Percentiles rank a stretch among this genome's conserved stretches.
These are phyloP conservation scores for Rhinopomastus cyanomelas DNA, from an alignment of 2,113 vertebrate genomes.

Conservation along the genomic window DNA sequence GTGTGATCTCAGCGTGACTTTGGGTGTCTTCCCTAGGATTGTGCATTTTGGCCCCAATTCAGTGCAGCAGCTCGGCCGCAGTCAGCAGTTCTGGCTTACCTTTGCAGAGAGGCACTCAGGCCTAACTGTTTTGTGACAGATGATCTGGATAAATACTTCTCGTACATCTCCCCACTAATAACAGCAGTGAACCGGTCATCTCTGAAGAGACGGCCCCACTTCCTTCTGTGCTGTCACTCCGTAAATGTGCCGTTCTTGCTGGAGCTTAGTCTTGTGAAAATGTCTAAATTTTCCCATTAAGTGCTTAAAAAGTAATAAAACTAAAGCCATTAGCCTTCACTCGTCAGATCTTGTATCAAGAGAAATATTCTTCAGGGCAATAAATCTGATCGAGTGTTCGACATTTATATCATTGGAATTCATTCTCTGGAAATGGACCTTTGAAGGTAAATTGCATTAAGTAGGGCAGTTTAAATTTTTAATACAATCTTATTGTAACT, in stretches of 20 bases:
- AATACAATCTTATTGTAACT: slow-evolving; percentile 91
- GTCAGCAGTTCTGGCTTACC: background rate
- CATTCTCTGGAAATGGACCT: slow-evolving; percentile 86
- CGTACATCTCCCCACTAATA: background rate
- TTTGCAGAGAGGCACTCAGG: background rate
- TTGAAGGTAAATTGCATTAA: slow-evolving; percentile 88
- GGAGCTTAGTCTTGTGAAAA: slow-evolving; percentile 70
- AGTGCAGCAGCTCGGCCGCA: fast-evolving
- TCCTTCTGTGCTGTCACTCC: slow-evolving; percentile 43
- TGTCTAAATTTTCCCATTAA: slow-evolving; percentile 79
- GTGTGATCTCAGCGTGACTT: fast-evolving
- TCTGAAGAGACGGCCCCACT: background rate
- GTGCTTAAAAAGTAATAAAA: slow-evolving; percentile 83
- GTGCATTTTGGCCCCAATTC: background rate
- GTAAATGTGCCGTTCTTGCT: slow-evolving; percentile 41
- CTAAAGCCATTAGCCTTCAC: slow-evolving; percentile 74
- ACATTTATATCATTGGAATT: slow-evolving; percentile 79
- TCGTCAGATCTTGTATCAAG: slow-evolving; percentile 65
- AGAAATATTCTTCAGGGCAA: slow-evolving; percentile 69
- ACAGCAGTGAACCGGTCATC: background rate
- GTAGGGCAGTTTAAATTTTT: slow-evolving; percentile 90
- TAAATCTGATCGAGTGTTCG: slow-evolving; percentile 86
- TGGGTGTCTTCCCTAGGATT: background rate
- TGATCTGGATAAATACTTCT: background rate
- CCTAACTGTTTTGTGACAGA: background rate